phyloP scores from a whole-genome alignment of 2,888 invertebrate genomes.

The Drosophila melanosoma region DNA sequence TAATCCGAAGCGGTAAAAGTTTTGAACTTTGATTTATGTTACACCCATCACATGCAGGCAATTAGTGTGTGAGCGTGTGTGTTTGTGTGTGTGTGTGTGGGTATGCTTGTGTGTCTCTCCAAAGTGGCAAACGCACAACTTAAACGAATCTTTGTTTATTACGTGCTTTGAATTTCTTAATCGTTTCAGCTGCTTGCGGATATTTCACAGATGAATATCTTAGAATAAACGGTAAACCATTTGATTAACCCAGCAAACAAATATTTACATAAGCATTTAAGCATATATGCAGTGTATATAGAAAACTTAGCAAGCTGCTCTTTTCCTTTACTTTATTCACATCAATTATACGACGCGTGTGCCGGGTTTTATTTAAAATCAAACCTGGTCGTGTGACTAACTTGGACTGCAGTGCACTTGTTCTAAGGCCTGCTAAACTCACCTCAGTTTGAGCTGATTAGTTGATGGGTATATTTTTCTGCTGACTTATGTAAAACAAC shows the following conservation, averaged over 20 bases:
- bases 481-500: slow-evolving; percentile 37
- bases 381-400: slow-evolving; percentile 55
- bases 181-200: slow-evolving; percentile 34
- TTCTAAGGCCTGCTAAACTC: slow-evolving; percentile 34
- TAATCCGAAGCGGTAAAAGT: slow-evolving; percentile 71
- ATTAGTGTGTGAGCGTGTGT: slow-evolving; percentile 36
- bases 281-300: neutral
- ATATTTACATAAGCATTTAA: slow-evolving; percentile 2
- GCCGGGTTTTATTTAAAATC: slow-evolving; percentile 14
- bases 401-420: slow-evolving; percentile 10
- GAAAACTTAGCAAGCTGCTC: slow-evolving; percentile 15
- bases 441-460: slow-evolving; percentile 61
- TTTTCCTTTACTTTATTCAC: neutral
- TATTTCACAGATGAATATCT: slow-evolving; percentile 27
- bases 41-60: slow-evolving; percentile 49
- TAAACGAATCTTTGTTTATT: slow-evolving; percentile 64
- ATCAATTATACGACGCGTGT: slow-evolving; percentile 67
- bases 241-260: slow-evolving; percentile 27
- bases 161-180: slow-evolving; percentile 67
- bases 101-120: slow-evolving; percentile 15
- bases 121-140: slow-evolving; percentile 57
- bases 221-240: slow-evolving; percentile 40
- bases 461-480: slow-evolving; percentile 29
- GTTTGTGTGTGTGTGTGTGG: slow-evolving; percentile 12
- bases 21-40: slow-evolving; percentile 79